Evolutionary conservation across 2,888 invertebrate genomes (phyloP).

Genomic region (Rhingia rostrata): DNA sequence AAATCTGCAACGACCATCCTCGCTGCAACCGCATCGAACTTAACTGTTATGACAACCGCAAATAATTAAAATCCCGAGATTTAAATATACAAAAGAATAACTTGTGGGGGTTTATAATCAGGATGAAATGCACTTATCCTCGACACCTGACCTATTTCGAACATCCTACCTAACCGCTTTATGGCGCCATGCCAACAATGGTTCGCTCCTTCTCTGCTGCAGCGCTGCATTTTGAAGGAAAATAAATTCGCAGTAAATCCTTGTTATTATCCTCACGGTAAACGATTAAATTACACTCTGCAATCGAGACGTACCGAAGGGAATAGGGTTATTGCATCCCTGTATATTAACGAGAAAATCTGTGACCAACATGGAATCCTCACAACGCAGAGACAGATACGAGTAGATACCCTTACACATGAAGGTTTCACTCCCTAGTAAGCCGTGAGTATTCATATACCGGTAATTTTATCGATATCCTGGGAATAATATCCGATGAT

Average conservation of each 20-base stretch:
- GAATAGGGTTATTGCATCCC: conserved; percentile 37
- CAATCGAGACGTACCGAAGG: conserved; percentile 29
- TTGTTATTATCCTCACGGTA: conserved; percentile 55
- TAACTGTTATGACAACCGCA: too few species aligned
- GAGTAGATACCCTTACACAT: not conserved
- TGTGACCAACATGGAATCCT: conserved; percentile 30
- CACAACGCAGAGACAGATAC: conserved; percentile 8
- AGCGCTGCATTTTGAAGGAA: conserved; percentile 3
- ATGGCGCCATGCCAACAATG: conserved; percentile 38
- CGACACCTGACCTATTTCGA: conserved; percentile 54
- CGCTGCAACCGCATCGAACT: too few species aligned
- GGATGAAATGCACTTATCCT: conserved; percentile 41
- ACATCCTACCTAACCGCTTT: conserved; percentile 10
- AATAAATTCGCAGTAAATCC: conserved; percentile 54
- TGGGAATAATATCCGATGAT: conserved; percentile 47
- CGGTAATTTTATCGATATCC: conserved; percentile 52
- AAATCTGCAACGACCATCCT: too few species aligned
- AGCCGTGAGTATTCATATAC: conserved; percentile 26
- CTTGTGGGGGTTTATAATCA: not conserved
- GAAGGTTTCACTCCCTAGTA: not conserved
- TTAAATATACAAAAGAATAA: conserved; percentile 7
- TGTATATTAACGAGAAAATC: conserved; percentile 1
- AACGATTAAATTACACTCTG: conserved; percentile 62
- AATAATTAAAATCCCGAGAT: conserved; percentile 40
- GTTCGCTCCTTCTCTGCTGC: conserved; percentile 16